Conservation (phyloP, 92 coral and sea anemone species). For the Parazoanthus atlanticus region DNA sequence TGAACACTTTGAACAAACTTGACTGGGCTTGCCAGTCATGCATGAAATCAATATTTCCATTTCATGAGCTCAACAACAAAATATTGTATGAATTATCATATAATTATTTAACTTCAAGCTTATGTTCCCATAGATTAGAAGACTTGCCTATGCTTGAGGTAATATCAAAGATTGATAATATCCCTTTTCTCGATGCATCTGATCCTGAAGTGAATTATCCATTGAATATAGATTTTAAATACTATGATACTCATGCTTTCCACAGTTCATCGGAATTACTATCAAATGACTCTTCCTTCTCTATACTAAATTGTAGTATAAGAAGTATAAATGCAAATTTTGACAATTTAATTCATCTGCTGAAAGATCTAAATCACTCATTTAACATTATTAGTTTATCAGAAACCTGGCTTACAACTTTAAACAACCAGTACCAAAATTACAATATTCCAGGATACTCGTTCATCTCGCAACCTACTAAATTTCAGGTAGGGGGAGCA, state of each 20-base stretch:
- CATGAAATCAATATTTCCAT: slow-evolving; percentile 37
- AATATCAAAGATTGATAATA: slow-evolving; percentile 18
- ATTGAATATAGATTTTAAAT: slow-evolving; percentile 31
- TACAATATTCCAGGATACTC: slow-evolving; percentile 47
- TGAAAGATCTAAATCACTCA: slow-evolving; percentile 43
- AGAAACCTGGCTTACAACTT: slow-evolving; percentile 52
- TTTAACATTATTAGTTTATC: slow-evolving; percentile 58
- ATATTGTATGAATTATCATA: slow-evolving; percentile 12
- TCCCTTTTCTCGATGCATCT: slow-evolving; percentile 30
- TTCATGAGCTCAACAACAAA: slow-evolving; percentile 34
- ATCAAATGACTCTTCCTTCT: slow-evolving; percentile 30
- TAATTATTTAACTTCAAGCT: slow-evolving; percentile 33
- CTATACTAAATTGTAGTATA: slow-evolving; percentile 55
- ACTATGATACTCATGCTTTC: slow-evolving; percentile 27
- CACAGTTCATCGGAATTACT: slow-evolving; percentile 29
- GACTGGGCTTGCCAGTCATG: slow-evolving; percentile 39
- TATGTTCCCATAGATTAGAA: slow-evolving; percentile 27
- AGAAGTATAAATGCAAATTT: slow-evolving; percentile 61
- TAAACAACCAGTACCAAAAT: slow-evolving; percentile 3
- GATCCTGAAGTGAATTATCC: slow-evolving; percentile 45
- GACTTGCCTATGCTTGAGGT: slow-evolving; percentile 42
- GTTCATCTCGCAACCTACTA: slow-evolving; percentile 58
- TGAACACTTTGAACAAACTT: slow-evolving; percentile 21
- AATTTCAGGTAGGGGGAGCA: slow-evolving; percentile 55
- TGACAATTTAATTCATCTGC: slow-evolving; percentile 42